Evolutionary conservation across 64 coral and sea anemone genomes (phyloP).

Genomic region (Actinia equina): DNA sequence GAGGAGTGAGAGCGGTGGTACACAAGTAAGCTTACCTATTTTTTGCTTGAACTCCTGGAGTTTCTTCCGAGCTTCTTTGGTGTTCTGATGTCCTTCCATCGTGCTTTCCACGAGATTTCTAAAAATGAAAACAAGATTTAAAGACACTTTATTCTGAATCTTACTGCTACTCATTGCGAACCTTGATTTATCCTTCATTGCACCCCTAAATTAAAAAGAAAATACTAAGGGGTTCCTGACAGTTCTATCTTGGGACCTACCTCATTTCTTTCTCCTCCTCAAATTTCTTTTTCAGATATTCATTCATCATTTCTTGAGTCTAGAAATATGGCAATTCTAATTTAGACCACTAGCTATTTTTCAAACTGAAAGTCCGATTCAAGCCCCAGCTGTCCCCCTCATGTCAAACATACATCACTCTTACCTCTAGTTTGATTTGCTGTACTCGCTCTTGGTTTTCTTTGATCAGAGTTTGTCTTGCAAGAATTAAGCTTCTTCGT

Average conservation of each 20-base stretch:
- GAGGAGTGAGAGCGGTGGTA: too few relatives aligned
- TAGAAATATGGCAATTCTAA: constrained; percentile 1
- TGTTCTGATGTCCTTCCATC: constrained; percentile 87
- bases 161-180: too few relatives aligned
- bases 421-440: constrained; percentile 90
- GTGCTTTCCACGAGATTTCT: constrained; percentile 87
- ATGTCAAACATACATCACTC: not conserved
- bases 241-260: constrained; percentile 11
- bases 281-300: constrained; percentile 72
- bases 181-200: too few relatives aligned
- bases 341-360: not conserved
- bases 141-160: too few relatives aligned
- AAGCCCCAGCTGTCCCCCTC: not conserved
- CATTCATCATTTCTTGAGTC: constrained; percentile 96
- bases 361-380: too few relatives aligned
- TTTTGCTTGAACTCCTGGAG: constrained; percentile 93
- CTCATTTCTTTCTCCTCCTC: constrained; percentile 92
- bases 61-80: constrained; percentile 84
- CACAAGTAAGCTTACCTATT: constrained; percentile 81
- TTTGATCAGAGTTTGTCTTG: constrained; percentile 86
- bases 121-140: too few relatives aligned
- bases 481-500: constrained; percentile 98
- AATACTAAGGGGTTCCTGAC: not conserved
- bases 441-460: constrained; percentile 87
- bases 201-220: not conserved